Conservation (phyloP, 2,113 vertebrate species). For the Mesembrinibis cayennensis region DNA sequence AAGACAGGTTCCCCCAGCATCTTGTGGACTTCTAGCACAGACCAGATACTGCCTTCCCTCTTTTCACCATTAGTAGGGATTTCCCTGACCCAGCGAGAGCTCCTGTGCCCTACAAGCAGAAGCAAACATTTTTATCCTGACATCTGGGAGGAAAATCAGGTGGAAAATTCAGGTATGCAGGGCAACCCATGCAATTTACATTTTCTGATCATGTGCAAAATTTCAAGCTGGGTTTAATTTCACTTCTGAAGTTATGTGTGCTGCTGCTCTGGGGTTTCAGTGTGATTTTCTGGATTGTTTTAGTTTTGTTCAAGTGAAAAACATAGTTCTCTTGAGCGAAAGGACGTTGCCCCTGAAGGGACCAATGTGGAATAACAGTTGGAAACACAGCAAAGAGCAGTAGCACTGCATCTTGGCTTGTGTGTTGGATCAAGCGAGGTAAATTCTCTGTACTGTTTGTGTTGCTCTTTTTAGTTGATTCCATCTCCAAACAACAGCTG, state of each 20-base stretch:
- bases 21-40: neutral
- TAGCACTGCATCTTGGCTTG: neutral
- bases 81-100: neutral
- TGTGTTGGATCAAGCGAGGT: neutral
- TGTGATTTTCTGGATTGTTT: neutral
- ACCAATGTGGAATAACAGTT: neutral
- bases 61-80: neutral
- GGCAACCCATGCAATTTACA: neutral
- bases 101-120: neutral
- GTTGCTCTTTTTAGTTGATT: slow-evolving; percentile 37
- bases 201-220: neutral
- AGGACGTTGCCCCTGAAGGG: neutral
- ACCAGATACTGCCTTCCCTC: neutral
- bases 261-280: neutral
- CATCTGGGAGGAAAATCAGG: neutral
- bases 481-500: slow-evolving; percentile 66
- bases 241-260: neutral
- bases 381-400: neutral
- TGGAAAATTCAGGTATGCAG: neutral
- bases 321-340: neutral
- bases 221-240: neutral
- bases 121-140: neutral
- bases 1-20: neutral
- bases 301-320: neutral
- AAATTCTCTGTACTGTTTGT: neutral